Evolutionary conservation across 2,113 vertebrate genomes (phyloP).

Genomic region (Epinephelus fuscoguttatus): DNA sequence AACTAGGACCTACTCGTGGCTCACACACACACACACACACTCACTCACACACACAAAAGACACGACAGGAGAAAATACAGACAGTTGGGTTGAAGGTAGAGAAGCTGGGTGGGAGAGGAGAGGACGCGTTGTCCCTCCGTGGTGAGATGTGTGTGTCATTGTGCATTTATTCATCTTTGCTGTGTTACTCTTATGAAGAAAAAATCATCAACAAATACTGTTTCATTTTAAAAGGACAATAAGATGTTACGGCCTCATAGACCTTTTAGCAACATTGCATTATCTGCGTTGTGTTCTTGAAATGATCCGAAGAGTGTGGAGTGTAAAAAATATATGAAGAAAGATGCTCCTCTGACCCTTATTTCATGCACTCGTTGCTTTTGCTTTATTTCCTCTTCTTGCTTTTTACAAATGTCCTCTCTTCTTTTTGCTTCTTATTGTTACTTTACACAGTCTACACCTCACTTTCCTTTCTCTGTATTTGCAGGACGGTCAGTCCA

Average conservation of each 20-base stretch:
- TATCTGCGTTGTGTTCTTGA: not conserved
- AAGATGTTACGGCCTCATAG: no score
- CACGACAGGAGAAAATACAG: constrained; percentile 27
- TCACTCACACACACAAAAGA: not conserved
- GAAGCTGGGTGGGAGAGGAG: not conserved
- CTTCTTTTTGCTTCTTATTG: not conserved
- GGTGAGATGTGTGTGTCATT: constrained; percentile 3
- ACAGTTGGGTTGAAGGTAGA: constrained; percentile 27
- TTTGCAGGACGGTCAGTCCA: constrained; percentile 94
- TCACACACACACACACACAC: constrained; percentile 34
- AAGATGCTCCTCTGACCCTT: not conserved
- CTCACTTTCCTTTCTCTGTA: not conserved
- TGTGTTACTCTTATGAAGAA: not conserved
- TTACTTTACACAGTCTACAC: not conserved
- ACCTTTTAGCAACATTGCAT: not conserved
- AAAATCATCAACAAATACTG: not conserved
- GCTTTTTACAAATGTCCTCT: not conserved
- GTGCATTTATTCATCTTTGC: not conserved
- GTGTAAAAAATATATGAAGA: not conserved
- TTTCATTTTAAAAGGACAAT: constrained; percentile 12
- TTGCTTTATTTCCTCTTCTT: not conserved
- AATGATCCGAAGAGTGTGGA: not conserved
- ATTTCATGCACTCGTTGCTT: not conserved
- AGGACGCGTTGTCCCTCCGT: constrained; percentile 28
- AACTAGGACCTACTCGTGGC: constrained; percentile 66